Conservation (phyloP, 1,140 invertebrate genomes). For the Anoplolepis gracilipes region DNA sequence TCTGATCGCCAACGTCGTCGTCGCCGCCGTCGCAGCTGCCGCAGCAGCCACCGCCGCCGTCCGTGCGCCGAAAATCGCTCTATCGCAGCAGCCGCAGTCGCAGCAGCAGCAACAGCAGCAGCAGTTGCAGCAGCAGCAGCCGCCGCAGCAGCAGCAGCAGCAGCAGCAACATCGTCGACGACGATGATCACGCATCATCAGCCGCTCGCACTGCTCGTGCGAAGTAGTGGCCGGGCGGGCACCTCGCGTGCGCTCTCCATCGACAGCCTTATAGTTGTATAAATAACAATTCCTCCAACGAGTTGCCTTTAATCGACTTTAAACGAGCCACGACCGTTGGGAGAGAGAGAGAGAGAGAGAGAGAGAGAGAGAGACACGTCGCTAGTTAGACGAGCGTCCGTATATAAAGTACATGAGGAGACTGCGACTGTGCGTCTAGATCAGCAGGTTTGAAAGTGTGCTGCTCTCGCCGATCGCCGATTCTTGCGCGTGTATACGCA, state of each 20-base stretch:
- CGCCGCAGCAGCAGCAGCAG: slow-evolving; percentile 21
- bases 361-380: slow-evolving; percentile 52
- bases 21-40: slow-evolving; percentile 54
- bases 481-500: too few relatives aligned
- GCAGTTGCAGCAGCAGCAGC: slow-evolving; percentile 24
- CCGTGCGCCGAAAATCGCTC: neutral
- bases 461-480: slow-evolving; percentile 6
- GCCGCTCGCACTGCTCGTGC: slow-evolving; percentile 53
- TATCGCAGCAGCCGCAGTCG: slow-evolving; percentile 37
- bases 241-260: slow-evolving; percentile 71
- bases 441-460: neutral
- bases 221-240: slow-evolving; percentile 64
- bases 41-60: slow-evolving; percentile 15
- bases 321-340: slow-evolving; percentile 69
- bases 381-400: slow-evolving; percentile 54
- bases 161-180: slow-evolving; percentile 49
- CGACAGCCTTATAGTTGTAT: slow-evolving; percentile 84
- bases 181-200: slow-evolving; percentile 39
- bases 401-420: slow-evolving; percentile 16
- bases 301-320: slow-evolving; percentile 82
- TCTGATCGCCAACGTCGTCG: slow-evolving; percentile 90
- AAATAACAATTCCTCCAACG: slow-evolving; percentile 83
- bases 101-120: slow-evolving; percentile 28
- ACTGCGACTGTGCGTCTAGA: slow-evolving; percentile 21
- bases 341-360: slow-evolving; percentile 45